phyloP scores from a whole-genome alignment of 2,888 invertebrate genomes.

The Caenorhabditis sp. region DNA sequence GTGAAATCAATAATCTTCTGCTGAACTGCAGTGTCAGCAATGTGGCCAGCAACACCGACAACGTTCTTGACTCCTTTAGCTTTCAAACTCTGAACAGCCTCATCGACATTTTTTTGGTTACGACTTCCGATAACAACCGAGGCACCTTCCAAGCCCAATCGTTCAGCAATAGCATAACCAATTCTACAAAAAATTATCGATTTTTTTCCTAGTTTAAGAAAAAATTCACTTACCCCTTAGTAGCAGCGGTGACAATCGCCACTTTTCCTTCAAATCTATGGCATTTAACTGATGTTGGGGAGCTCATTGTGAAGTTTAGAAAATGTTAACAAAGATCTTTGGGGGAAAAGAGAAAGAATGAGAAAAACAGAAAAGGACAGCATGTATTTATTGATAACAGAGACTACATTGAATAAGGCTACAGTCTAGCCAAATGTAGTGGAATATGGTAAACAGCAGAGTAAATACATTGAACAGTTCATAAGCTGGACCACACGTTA shows the following conservation, averaged over 20 bases:
- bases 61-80: constrained; percentile 77
- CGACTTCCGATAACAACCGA: constrained; percentile 89
- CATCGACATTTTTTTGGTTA: constrained; percentile 84
- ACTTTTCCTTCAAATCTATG: constrained; percentile 64
- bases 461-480: background rate
- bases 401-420: no score
- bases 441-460: background rate
- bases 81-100: constrained; percentile 75
- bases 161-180: constrained; percentile 87
- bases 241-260: constrained; percentile 68
- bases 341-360: no score
- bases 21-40: constrained; percentile 84
- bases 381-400: no score
- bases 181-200: constrained; percentile 74
- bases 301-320: background rate
- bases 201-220: no score
- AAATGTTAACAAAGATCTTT: no score
- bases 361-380: no score
- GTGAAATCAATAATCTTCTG: constrained; percentile 77
- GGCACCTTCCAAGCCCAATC: constrained; percentile 88
- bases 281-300: constrained; percentile 23
- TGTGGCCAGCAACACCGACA: constrained; percentile 87
- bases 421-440: background rate
- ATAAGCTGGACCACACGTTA: no score
- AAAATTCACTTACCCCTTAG: constrained; percentile 52